These are phyloP conservation scores for Drosophila tripunctata DNA, from an alignment of 2,888 invertebrate species.

Conservation along the genomic window DNA sequence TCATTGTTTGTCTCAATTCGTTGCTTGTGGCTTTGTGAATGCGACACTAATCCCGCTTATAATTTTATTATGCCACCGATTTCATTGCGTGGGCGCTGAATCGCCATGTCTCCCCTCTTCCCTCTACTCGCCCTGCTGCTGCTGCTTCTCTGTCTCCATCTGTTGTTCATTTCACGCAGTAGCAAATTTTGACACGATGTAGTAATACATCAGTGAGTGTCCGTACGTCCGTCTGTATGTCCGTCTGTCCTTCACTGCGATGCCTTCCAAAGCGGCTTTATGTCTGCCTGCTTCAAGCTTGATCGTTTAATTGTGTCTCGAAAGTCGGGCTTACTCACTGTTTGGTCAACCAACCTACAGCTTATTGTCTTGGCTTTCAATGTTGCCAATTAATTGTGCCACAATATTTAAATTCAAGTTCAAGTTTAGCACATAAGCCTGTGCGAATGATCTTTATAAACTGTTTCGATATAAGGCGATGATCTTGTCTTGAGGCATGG, in stretches of 20 bases:
- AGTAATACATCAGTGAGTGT: conserved; percentile 66
- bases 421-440: conserved; percentile 1
- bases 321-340: not conserved
- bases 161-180: conserved; percentile 36
- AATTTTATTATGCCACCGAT: conserved; percentile 62
- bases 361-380: conserved; percentile 25
- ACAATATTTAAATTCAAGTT: conserved; percentile 2
- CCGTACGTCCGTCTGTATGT: not conserved
- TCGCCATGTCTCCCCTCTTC: not conserved
- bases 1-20: conserved; percentile 76
- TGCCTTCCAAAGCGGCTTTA: conserved; percentile 38
- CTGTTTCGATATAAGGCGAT: not conserved
- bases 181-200: conserved; percentile 68
- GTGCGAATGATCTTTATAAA: no score
- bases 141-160: not conserved
- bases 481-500: not conserved
- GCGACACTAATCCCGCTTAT: conserved; percentile 80
- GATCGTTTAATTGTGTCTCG: conserved; percentile 68
- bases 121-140: not conserved
- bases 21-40: conserved; percentile 50
- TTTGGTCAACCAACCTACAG: conserved; percentile 7
- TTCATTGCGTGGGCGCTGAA: conserved; percentile 50
- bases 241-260: not conserved
- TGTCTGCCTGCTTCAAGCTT: conserved; percentile 23
- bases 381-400: conserved; percentile 40